Base-by-base conservation (phyloP, 2,797 vertebrate genomes). In the Hapalemur alaotrensis region DNA sequence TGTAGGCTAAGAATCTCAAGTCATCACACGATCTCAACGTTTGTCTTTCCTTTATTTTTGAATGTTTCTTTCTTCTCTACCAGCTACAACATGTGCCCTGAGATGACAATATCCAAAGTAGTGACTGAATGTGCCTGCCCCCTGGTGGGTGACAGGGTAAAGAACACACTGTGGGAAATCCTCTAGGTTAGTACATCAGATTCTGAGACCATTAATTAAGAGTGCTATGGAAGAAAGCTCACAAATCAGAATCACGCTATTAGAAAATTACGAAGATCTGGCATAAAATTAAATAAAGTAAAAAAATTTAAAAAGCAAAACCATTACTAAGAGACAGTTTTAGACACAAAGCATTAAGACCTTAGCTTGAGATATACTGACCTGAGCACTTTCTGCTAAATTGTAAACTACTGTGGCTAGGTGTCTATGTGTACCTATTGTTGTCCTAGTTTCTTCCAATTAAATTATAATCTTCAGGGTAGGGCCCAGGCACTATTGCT, bases 101-200 rank as follows among this genome's bases (percentile, higher is more conserved):
- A 0, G 11, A 79, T 22, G 2, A 1, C 12, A 30, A 50, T 3
- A 70, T 15, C 22, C 46, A 2, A 75, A 96, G 92, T 8, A 72
- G 5, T 79, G 43, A 57, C 67, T 93, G 92, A 17, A 35, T 76
- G 43, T 30, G 57, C 43, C 91, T 96, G 97, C 96, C 96, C 96
- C 84, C 97, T 97, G 72, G 96, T 96, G 97, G 96, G 18, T 43
- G 43, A 9, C 6, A 4, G 25, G 30, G 61, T 54, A 23, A 92
- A 96, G n/a, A 43, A 88, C 54, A 75, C 7, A 1, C 38, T 35
- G 8, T 2, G 78, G 67, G 83, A 92, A 92, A 88, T 52, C 14
- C 25, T 70, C 18, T 4, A 4, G 20, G 41, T 25, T 12, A 5
- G 4, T 6, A 41, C n/a, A 52, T 32, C 17, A 35, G 46, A 67